phyloP scores from a whole-genome alignment of 2,888 invertebrate species.

The Drosophila engyochracea region DNA sequence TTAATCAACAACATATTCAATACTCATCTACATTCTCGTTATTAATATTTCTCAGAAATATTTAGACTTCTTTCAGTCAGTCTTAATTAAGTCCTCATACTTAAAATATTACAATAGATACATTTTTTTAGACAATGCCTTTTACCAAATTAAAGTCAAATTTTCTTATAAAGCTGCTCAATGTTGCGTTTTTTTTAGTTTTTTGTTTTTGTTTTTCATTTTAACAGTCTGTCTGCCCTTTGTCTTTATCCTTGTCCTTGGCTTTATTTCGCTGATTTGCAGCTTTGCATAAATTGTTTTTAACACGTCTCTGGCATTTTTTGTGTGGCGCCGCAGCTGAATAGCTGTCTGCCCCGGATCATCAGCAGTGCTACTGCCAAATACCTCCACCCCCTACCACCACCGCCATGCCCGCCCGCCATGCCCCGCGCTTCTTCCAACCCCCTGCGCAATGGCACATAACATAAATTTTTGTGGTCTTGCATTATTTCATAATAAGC shows the following conservation, averaged over 20 bases:
- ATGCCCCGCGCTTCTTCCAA: background rate
- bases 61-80: background rate
- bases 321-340: conserved; percentile 24
- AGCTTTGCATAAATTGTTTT: conserved; percentile 66
- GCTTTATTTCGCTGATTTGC: conserved; percentile 45
- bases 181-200: background rate
- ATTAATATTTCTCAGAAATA: background rate
- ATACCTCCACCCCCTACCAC: too few relatives aligned
- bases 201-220: background rate
- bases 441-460: conserved; percentile 16
- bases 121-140: background rate
- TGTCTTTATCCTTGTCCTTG: conserved; percentile 23
- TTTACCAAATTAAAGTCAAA: background rate
- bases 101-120: background rate
- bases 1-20: background rate
- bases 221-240: background rate
- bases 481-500: conserved; percentile 69
- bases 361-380: conserved; percentile 11
- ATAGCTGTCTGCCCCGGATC: conserved; percentile 27
- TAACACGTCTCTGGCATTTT: conserved; percentile 59
- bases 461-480: conserved; percentile 63
- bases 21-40: background rate
- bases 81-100: too few relatives aligned
- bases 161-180: background rate
- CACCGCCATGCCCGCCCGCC: too few relatives aligned